Conservation (phyloP, 1,140 invertebrate genomes). For the Eupristina koningsbergeri region DNA sequence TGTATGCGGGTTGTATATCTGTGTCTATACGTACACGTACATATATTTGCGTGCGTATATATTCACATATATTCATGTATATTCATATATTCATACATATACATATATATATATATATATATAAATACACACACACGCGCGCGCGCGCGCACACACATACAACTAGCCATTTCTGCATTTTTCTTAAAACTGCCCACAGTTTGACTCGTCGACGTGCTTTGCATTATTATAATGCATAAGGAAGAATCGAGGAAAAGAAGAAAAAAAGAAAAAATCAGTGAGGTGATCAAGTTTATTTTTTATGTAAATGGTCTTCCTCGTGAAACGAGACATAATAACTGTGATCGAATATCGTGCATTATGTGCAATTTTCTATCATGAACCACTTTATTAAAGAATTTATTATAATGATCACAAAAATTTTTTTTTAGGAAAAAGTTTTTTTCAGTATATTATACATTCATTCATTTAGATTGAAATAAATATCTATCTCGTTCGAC, state of each 20-base stretch:
- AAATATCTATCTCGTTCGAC: too few relatives aligned
- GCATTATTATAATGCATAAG: slow-evolving; percentile 44
- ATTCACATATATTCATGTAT: too few relatives aligned
- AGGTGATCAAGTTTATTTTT: slow-evolving; percentile 50
- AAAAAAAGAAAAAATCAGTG: slow-evolving; percentile 15
- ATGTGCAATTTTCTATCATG: slow-evolving; percentile 48
- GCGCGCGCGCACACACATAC: neutral
- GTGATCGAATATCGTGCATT: slow-evolving; percentile 43
- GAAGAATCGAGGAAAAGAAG: slow-evolving; percentile 21
- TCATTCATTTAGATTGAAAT: too few relatives aligned
- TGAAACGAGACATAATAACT: slow-evolving; percentile 43
- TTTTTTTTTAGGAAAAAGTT: neutral
- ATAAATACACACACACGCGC: neutral
- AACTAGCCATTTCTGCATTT: slow-evolving; percentile 35
- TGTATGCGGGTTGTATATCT: too few relatives aligned
- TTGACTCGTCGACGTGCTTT: slow-evolving; percentile 6
- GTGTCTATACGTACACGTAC: too few relatives aligned
- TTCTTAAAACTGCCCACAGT: slow-evolving; percentile 22
- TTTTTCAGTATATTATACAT: too few relatives aligned
- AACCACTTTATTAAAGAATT: slow-evolving; percentile 46
- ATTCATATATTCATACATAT: too few relatives aligned
- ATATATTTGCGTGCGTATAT: too few relatives aligned
- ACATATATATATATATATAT: too few relatives aligned
- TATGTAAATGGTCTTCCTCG: slow-evolving; percentile 42
- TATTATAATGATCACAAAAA: slow-evolving; percentile 31